These are phyloP conservation scores for Phoxinus phoxinus DNA, from an alignment of 2,113 vertebrate genomes.

Conservation along the genomic window DNA sequence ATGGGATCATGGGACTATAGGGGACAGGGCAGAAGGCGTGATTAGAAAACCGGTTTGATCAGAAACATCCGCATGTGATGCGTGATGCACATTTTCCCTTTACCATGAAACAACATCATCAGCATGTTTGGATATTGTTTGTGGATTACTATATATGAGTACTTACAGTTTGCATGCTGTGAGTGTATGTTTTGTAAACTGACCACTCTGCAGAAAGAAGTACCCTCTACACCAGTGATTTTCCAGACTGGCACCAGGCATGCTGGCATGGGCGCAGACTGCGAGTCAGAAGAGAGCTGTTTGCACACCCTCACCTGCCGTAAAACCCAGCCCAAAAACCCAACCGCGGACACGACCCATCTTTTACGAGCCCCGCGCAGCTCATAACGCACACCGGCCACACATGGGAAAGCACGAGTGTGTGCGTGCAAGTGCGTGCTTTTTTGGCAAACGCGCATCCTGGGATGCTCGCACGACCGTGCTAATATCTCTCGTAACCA, in stretches of 20 bases:
- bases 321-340: slow-evolving; percentile 34
- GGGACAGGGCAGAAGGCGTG: neutral
- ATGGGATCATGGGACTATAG: neutral
- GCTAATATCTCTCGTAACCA: slow-evolving; percentile 45
- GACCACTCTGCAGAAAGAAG: slow-evolving; percentile 8
- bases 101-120: neutral
- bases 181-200: neutral
- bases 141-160: neutral
- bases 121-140: neutral
- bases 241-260: slow-evolving; percentile 23
- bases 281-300: slow-evolving; percentile 31
- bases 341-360: slow-evolving; percentile 10
- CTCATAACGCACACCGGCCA: slow-evolving; percentile 31
- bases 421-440: neutral
- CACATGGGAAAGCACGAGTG: neutral
- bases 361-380: slow-evolving; percentile 43
- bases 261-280: slow-evolving; percentile 14
- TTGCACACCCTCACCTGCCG: slow-evolving; percentile 12
- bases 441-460: neutral
- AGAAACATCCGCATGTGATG: no score
- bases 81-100: neutral
- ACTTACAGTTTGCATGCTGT: neutral
- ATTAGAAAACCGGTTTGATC: neutral
- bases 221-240: neutral
- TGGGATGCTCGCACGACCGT: neutral